phyloP scores from a whole-genome alignment of 2,113 vertebrate species.

The Talpa occidentalis region DNA sequence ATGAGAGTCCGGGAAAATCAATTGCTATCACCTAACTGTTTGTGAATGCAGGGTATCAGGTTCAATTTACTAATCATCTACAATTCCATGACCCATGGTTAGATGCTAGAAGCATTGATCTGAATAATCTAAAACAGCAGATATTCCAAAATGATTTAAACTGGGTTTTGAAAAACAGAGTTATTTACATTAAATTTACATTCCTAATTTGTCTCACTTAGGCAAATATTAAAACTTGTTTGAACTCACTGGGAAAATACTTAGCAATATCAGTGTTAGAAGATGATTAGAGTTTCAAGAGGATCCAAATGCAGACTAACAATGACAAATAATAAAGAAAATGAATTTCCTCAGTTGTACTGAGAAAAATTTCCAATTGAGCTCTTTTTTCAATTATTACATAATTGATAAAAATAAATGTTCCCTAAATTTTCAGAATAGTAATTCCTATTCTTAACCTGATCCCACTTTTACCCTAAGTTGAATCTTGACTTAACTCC shows the following conservation, averaged over 20 bases:
- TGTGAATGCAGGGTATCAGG: slow-evolving; percentile 27
- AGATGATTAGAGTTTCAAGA: background rate
- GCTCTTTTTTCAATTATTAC: background rate
- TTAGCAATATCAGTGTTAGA: background rate
- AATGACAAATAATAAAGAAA: slow-evolving; percentile 39
- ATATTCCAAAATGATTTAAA: slow-evolving; percentile 54
- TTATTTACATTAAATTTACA: slow-evolving; percentile 63
- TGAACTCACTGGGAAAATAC: slow-evolving; percentile 28
- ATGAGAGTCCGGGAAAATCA: background rate
- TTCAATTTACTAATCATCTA: slow-evolving; percentile 44
- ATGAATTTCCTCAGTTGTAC: background rate
- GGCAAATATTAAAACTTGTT: slow-evolving; percentile 38
- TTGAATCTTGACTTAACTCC: background rate
- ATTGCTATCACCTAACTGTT: background rate
- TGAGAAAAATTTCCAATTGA: background rate
- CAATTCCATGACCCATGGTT: slow-evolving; percentile 2
- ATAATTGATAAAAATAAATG: slow-evolving; percentile 49
- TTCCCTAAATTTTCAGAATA: slow-evolving; percentile 14
- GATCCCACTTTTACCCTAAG: background rate
- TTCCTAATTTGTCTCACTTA: slow-evolving; percentile 23
- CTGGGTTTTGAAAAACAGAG: slow-evolving; percentile 13
- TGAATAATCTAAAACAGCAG: slow-evolving; percentile 56
- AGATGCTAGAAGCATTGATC: slow-evolving; percentile 44
- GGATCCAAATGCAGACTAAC: background rate
- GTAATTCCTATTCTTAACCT: background rate